Percentiles rank a stretch among this genome's conserved stretches.
Conservation (phyloP, 2,113 vertebrate genomes). For the Cynoglossus semilaevis region DNA sequence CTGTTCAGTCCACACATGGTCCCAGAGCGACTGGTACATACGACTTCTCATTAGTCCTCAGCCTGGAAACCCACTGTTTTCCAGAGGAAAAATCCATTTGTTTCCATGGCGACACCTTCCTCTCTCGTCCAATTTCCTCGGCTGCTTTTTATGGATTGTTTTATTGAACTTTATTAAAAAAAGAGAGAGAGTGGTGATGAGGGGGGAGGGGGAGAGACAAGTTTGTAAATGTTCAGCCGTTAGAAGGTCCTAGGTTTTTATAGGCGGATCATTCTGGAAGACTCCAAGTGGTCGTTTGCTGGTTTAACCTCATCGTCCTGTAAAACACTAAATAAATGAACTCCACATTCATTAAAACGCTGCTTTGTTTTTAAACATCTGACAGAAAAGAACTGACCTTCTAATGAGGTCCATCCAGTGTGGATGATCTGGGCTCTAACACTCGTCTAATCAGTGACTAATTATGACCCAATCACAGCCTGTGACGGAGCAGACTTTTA, state of each 20-base stretch:
- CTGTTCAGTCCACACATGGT: conserved; percentile 33
- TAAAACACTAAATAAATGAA: conserved; percentile 11
- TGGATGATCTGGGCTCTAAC: too few relatives aligned
- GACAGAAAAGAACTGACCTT: too few relatives aligned
- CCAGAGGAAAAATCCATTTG: conserved; percentile 62
- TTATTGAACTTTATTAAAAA: conserved; percentile 57
- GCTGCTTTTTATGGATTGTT: conserved; percentile 58
- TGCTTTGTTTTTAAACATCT: neutral
- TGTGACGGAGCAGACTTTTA: too few relatives aligned
- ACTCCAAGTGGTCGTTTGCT: conserved; percentile 26
- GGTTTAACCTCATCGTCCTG: conserved; percentile 19
- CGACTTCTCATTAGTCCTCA: conserved; percentile 57
- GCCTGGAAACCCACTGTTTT: conserved; percentile 56
- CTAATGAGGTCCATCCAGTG: too few relatives aligned
- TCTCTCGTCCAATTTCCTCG: conserved; percentile 56
- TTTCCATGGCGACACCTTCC: conserved; percentile 60
- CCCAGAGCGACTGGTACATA: conserved; percentile 36
- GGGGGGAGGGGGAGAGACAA: conserved; percentile 7
- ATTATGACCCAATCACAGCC: too few relatives aligned
- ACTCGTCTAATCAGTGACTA: too few relatives aligned
- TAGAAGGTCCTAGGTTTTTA: conserved; percentile 14
- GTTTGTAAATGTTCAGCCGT: conserved; percentile 27
- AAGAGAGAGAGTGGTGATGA: too few relatives aligned
- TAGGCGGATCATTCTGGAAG: conserved; percentile 22
- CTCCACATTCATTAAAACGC: conserved; percentile 8